A percentile compares a stretch with the other conserved stretches of the same genome.
These are phyloP conservation scores for Spea bombifrons DNA, from an alignment of 2,113 vertebrate genomes.

Conservation along the genomic window DNA sequence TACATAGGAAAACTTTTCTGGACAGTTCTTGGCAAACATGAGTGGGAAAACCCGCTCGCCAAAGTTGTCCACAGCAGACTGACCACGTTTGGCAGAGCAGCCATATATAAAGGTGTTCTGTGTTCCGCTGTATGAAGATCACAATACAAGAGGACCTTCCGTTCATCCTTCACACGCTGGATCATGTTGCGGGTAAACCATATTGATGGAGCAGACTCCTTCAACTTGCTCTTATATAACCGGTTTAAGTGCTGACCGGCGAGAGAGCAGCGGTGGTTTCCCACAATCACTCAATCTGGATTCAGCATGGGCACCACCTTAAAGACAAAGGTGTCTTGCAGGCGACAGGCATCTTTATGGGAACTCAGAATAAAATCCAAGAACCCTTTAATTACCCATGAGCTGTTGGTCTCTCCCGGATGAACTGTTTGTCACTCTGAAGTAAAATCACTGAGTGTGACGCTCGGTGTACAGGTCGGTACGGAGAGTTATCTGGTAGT, in stretches of 20 bases:
- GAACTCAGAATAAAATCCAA: too few species aligned
- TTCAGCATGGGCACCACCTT: constrained; percentile 68
- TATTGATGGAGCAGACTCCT: constrained; percentile 63
- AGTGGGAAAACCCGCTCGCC: constrained; percentile 65
- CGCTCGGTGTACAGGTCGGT: too few species aligned
- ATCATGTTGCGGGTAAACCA: constrained; percentile 67
- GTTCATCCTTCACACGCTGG: constrained; percentile 65
- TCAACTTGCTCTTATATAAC: constrained; percentile 61
- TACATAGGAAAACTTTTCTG: constrained; percentile 72
- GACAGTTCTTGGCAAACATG: constrained; percentile 72
- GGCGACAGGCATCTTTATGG: constrained; percentile 60
- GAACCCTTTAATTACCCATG: too few species aligned
- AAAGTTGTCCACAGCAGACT: constrained; percentile 38
- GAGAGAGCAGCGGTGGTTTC: constrained; percentile 70
- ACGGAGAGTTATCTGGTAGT: too few species aligned
- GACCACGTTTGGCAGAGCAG: constrained; percentile 53
- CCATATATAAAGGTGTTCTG: constrained; percentile 74
- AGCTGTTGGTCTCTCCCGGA: too few species aligned
- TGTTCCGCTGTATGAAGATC: constrained; percentile 72
- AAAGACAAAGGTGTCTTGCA: constrained; percentile 66
- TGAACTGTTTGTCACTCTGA: too few species aligned
- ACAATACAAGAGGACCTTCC: constrained; percentile 67
- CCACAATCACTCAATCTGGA: constrained; percentile 69
- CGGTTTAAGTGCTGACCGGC: constrained; percentile 65
- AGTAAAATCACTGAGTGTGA: too few species aligned